Base-by-base conservation (phyloP, 1,140 invertebrate species). In the Drosophila nebulosa region DNA sequence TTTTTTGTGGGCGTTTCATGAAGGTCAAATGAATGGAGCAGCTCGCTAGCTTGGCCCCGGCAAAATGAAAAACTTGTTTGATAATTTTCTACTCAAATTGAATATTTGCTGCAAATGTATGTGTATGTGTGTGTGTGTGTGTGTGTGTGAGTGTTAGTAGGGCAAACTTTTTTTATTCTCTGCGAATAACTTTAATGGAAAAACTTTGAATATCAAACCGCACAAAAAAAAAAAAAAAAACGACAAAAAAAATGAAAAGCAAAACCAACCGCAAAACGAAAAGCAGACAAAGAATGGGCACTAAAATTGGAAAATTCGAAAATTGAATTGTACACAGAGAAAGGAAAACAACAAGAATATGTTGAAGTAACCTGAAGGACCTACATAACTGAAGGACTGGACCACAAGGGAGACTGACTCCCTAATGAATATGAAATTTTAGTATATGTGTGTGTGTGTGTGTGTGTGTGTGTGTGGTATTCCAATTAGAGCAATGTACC, bases 171-270 rank as follows among this genome's bases (percentile, higher is more conserved):
- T 76, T 79, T 79, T 88, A 89, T 86, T 86, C 78, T 79, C 71
- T 79, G 75, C 64, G 69, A 83, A 83, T 89, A 88, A 88, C 83
- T 88, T 88, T 88, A 88, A 88, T 88, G 83, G 83, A 88, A 88
- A 88, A 88, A 88, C 83, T 88, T 88, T 88, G 84, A 81, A 89
- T 88, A 89, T 79, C 75, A 79, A 89, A 89, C 83, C 83, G 68
- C 83, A 88, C 70, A 86, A 86, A 81, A 69, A 69, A 74, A 69
- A 69, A 75, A 76, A 50, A 14, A 10, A 50, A 46, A 60, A 65
- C 10, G n/a, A n/a, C n/a, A 24, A 16, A 10, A 21, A 57, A n/a
- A 57, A 27, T n/a, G 10, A n/a, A 27, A 21, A 16, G 27, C 5
- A 46, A 46, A 60, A 27, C 35, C 22, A 14, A 32, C 24, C 53